Evolutionary conservation across 2,113 vertebrate species (phyloP).

Genomic region (Deroptyus accipitrinus): DNA sequence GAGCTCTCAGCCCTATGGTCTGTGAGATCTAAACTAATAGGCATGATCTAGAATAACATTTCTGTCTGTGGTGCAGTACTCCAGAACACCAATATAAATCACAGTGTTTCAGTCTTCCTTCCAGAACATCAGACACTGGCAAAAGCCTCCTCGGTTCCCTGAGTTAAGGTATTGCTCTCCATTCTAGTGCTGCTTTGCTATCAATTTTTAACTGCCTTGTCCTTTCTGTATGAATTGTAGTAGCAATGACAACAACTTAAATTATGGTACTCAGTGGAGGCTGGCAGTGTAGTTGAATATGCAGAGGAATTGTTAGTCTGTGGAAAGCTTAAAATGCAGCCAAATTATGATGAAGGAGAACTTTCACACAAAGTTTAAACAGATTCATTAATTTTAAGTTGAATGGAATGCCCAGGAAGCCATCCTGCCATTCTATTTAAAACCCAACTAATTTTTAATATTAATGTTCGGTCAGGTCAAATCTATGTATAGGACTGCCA

Average conservation of each 20-base stretch:
- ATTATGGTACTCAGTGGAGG: not conserved
- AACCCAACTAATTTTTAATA: not conserved
- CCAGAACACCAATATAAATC: not conserved
- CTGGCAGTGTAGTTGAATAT: not conserved
- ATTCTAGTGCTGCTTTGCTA: not conserved
- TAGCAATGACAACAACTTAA: constrained; percentile 1
- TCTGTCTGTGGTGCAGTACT: not conserved
- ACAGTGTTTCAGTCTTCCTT: not conserved
- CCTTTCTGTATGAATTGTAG: not conserved
- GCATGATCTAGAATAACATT: not conserved
- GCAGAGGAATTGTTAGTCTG: not conserved
- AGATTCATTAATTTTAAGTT: not conserved
- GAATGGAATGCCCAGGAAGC: not conserved
- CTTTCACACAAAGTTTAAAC: not conserved
- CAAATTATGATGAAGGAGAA: not conserved
- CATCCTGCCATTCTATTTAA: not conserved
- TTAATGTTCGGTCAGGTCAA: not conserved
- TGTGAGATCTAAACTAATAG: constrained; percentile 31
- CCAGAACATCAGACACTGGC: not conserved
- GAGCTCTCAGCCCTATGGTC: not conserved
- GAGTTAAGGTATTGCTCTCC: not conserved
- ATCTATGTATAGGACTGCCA: not conserved
- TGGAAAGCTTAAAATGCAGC: not conserved
- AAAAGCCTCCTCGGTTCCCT: not conserved
- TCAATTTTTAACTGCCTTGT: not conserved